Evolutionary conservation across 1,140 invertebrate species (phyloP), one percentile per base, ranked within the genome.

Genomic region (Drosophila ananassae): DNA sequence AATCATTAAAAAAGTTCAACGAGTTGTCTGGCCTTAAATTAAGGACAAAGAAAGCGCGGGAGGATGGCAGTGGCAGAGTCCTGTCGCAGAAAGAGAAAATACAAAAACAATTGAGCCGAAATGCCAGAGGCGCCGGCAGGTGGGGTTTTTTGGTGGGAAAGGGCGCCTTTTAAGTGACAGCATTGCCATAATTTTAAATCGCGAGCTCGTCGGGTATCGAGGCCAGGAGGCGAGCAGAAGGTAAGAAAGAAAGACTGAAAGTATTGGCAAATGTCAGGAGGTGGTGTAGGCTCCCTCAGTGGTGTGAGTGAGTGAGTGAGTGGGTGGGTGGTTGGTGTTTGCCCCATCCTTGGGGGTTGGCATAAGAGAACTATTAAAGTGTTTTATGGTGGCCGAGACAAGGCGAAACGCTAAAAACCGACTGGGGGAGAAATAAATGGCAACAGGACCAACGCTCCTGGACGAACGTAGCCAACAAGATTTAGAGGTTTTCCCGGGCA

Each of bases 301-400:
- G 41, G 44, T 48, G 34, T 17, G 25, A 28, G 41, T 17, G 32
- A 32, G 24, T 22, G 4, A 9, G 28, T 9, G 28, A 17, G 17
- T 17, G 17, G 17, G 8, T 32, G 8, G 46, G 34, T 30, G 32
- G 30, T 52, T 17, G 17, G 54, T 59, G 46, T 63, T 50, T 21
- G 63, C 54, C 60, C 60, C 25, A 34, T 52, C 59, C 52, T 60
- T 46, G 30, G 66, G 47, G 60, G 32, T 57, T 71, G 64, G 67
- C 67, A 57, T 71, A 71, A 69, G 67, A 55, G 80, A 87, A 85
- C 81, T 85, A 85, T 85, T 87, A 85, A 85, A 87, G 81, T 85
- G 81, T 85, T 85, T 85, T 85, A 85, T 85, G 73, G 82, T 77
- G 68, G 69, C 80, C 78, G 57, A 87, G 81, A 85, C 81, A 85